phyloP scores from a whole-genome alignment of 1,140 invertebrate genomes.

The Heliconius hermathena region DNA sequence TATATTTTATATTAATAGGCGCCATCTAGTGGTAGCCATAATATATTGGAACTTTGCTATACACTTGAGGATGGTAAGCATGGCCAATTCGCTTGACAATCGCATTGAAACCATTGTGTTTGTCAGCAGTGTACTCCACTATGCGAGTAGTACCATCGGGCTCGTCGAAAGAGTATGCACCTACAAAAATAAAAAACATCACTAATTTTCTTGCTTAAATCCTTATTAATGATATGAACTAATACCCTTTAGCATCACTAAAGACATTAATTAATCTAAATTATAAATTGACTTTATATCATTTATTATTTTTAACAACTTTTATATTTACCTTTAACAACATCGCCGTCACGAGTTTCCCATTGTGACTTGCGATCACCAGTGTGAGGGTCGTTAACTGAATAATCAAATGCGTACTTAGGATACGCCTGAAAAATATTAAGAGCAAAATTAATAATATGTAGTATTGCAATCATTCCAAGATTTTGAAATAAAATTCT shows the following conservation, averaged over 20 bases:
- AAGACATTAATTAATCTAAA: too few relatives aligned
- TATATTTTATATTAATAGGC: background rate
- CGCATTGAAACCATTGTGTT: slow-evolving; percentile 81
- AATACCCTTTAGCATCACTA: too few relatives aligned
- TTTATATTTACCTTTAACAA: slow-evolving; percentile 71
- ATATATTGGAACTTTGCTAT: slow-evolving; percentile 59
- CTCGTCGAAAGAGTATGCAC: slow-evolving; percentile 83
- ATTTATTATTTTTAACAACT: background rate
- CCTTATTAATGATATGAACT: too few relatives aligned
- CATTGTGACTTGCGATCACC: slow-evolving; percentile 81
- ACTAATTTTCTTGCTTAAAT: background rate
- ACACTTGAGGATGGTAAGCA: slow-evolving; percentile 74
- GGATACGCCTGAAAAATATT: slow-evolving; percentile 63
- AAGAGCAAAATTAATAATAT: background rate
- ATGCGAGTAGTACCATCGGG: slow-evolving; percentile 83
- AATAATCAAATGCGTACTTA: slow-evolving; percentile 73
- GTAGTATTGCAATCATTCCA: background rate
- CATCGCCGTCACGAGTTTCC: slow-evolving; percentile 81
- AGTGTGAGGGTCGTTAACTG: slow-evolving; percentile 76
- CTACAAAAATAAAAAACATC: slow-evolving; percentile 44
- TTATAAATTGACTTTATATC: too few relatives aligned
- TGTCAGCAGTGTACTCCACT: slow-evolving; percentile 82
- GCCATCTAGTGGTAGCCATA: slow-evolving; percentile 55
- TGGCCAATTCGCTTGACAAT: slow-evolving; percentile 81
- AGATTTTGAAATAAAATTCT: background rate